Base-by-base conservation (phyloP, 2,888 invertebrate genomes). In the Volucella zonaria region DNA sequence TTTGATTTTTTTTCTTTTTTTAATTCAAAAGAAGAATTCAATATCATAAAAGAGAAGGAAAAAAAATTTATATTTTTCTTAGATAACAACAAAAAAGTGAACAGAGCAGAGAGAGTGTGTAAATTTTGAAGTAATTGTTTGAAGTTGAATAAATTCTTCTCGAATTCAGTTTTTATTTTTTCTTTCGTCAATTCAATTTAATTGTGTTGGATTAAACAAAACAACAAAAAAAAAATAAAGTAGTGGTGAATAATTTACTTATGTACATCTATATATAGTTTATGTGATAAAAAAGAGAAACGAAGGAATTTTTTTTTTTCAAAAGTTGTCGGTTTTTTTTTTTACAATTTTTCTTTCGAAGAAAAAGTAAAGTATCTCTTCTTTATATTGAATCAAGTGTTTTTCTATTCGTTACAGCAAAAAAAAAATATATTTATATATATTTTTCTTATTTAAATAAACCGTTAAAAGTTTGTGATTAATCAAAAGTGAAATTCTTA, bases 181-280 rank as follows among this genome's bases (percentile, higher is more conserved):
- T n/a, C 11, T 8, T 51, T 8, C 18, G 47, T 70, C 70, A 70
- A 77, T 56, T 49, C 31, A 77, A 77, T 64, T 64, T 51, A 51
- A 31, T 31, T 31, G 11, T 45, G 11, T 45, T 45, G 11, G 45
- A 45, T 45, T 45, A n/a, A 12, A 45, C 10, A 12, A 11, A n/a
- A 3, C 0, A 45, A 12, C 0, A 45, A 31, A 3, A 54, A 54
- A 11, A 54, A 15, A 52, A n/a, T n/a, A n/a, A 11, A 52, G 18
- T 31, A 31, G 31, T 31, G 45, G 38, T 31, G 31, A 31, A 31
- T 31, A 31, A 31, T 31, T 38, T 52, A 31, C 31, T 45, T 45
- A 31, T 31, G 31, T 31, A 31, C 31, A 31, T 31, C 31, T 6
- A 31, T 31, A 31, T 6, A 31, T 31, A 47, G 12, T 45, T 49